phyloP scores from a whole-genome alignment of 2,113 vertebrate species.

The Zapus hudsonius region DNA sequence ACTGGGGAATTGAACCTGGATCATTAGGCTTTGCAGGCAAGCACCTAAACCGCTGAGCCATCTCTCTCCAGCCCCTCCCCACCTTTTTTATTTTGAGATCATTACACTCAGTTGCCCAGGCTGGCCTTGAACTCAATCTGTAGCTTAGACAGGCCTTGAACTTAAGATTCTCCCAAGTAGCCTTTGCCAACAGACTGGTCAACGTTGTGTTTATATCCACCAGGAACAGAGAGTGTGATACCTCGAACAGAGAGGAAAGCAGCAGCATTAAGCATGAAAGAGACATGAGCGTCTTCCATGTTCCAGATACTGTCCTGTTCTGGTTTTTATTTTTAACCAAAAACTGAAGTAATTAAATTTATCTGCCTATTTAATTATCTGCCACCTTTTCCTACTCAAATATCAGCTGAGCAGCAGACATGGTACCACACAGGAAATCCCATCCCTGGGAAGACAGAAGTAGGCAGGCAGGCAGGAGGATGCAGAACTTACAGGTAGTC shows the following conservation, averaged over 20 bases:
- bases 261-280: not conserved
- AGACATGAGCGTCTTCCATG: not conserved
- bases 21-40: too few species aligned
- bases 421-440: not conserved
- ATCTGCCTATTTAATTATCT: not conserved
- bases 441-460: not conserved
- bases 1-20: too few species aligned
- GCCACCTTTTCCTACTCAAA: not conserved
- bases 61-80: too few species aligned
- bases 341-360: not conserved
- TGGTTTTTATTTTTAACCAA: not conserved
- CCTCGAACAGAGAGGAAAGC: not conserved
- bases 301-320: not conserved
- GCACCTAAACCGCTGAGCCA: too few species aligned
- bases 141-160: not conserved
- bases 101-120: too few species aligned
- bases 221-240: conserved; percentile 1
- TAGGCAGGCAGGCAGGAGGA: too few species aligned
- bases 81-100: not conserved
- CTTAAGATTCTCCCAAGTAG: not conserved
- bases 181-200: not conserved
- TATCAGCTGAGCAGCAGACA: not conserved
- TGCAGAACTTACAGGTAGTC: too few species aligned
- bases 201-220: conserved; percentile 1
- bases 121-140: not conserved